phyloP scores from a whole-genome alignment of 2,888 invertebrate species.

The Notocelia uddmanniana region DNA sequence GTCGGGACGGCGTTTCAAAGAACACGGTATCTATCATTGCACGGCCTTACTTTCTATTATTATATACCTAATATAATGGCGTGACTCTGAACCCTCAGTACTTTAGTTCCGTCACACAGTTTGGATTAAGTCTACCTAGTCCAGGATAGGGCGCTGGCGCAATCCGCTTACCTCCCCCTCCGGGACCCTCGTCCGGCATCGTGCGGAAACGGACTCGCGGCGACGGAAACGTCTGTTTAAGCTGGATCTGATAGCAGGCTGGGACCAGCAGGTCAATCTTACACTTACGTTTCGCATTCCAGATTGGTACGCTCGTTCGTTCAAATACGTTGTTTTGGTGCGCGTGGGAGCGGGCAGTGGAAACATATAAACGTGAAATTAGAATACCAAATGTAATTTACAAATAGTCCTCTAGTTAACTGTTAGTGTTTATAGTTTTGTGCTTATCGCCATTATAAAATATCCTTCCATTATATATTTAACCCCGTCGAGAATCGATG shows the following conservation, averaged over 20 bases:
- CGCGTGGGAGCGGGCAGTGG: background rate
- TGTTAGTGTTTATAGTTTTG: conserved; percentile 26
- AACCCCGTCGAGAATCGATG: too few species aligned
- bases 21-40: too few species aligned
- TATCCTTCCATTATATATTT: background rate
- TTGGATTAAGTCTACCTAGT: background rate
- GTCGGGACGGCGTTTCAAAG: too few species aligned
- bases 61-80: too few species aligned
- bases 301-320: background rate
- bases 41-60: too few species aligned
- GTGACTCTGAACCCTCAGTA: background rate
- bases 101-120: too few species aligned
- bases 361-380: background rate
- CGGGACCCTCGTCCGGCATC: conserved; percentile 59
- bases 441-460: background rate
- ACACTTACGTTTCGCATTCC: background rate
- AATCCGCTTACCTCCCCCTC: conserved; percentile 59
- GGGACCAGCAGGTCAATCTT: background rate
- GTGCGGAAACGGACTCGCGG: conserved; percentile 69
- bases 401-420: background rate
- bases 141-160: conserved; percentile 32
- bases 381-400: background rate
- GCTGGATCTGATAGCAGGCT: conserved; percentile 38
- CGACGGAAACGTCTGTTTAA: conserved; percentile 67
- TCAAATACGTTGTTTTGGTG: background rate